Evolutionary conservation across 2,888 invertebrate genomes (phyloP), one percentile per base, ranked within the genome.

Genomic region (Campoplex capitator): DNA sequence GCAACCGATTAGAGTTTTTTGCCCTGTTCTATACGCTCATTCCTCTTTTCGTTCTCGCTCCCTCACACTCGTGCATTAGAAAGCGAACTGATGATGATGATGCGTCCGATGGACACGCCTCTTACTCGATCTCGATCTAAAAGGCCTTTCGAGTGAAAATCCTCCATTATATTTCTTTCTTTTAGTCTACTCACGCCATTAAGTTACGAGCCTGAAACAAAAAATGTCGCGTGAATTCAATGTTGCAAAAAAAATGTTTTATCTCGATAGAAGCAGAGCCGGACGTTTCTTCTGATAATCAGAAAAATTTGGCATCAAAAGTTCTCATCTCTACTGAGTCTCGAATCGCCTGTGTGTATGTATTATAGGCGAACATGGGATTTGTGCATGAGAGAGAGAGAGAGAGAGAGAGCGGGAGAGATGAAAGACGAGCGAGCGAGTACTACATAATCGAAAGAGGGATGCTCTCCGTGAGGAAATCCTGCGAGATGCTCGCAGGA

Each of bases 1-100:
- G 92, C 91, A 89, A 90, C 90, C 94, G 92, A 93, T 94, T 94
- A 93, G 92, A 92, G 93, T 93, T 93, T 93, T 93, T 88, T 84
- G 81, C 79, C 58, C 71, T 48, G 78, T 73, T 84, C 71, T 71
- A 51, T 71, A 51, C 78, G 73, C 62, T 75, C 67, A 58, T 68
- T 71, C 70, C 35, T 23, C 23, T 48, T 65, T 68, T 70, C 82
- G 45, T 82, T 88, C 83, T 67, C 92, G 92, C 87, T 89, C 48
- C 88, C 88, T 84, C 23, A 23, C 23, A 23, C 23, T 23, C 85
- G 90, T 89, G 92, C 92, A 93, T 93, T 92, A 93, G 93, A 92
- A 90, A 90, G 89, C 88, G 89, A 91, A 86, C 87, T 89, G 87
- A 87, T 84, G 82, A 87, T 84, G 82, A 85, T 83, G 81, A 83